Percentiles rank a stretch among this genome's conserved stretches.
phyloP scores from a whole-genome alignment of 2,797 vertebrate species.

The Hyperoplus lanceolatus region DNA sequence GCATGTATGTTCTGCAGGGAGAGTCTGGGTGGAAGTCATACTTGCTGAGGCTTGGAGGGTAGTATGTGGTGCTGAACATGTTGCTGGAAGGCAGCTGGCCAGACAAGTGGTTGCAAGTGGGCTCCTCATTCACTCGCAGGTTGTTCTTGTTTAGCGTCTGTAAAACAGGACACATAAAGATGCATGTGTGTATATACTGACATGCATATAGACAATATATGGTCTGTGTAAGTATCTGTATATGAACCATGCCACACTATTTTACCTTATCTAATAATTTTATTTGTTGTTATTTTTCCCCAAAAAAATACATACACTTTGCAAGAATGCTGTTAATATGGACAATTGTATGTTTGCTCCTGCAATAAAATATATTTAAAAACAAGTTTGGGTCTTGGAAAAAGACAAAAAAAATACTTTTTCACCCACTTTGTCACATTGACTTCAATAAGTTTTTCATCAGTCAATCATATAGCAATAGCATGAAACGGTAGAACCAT shows the following conservation, averaged over 20 bases:
- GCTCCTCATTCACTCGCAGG: constrained; percentile 91
- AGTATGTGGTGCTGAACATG: constrained; percentile 95
- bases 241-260: too few species aligned
- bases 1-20: constrained; percentile 94
- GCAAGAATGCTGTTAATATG: too few species aligned
- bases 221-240: too few species aligned
- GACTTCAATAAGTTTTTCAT: neutral
- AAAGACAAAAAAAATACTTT: neutral
- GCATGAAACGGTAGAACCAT: neutral
- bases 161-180: too few species aligned
- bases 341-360: too few species aligned
- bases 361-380: too few species aligned
- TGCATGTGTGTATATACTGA: too few species aligned
- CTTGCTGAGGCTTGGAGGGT: constrained; percentile 92
- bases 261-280: too few species aligned
- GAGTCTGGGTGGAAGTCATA: constrained; percentile 93
- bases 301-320: too few species aligned
- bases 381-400: neutral
- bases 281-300: too few species aligned
- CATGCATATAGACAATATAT: too few species aligned
- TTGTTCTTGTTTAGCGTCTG: constrained; percentile 98
- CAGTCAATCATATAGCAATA: neutral
- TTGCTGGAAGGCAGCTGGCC: constrained; percentile 92
- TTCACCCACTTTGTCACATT: neutral
- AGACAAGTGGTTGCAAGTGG: constrained; percentile 94